These are phyloP conservation scores for Drosophila eohydei DNA, from an alignment of 2,888 invertebrate genomes.

Conservation along the genomic window DNA sequence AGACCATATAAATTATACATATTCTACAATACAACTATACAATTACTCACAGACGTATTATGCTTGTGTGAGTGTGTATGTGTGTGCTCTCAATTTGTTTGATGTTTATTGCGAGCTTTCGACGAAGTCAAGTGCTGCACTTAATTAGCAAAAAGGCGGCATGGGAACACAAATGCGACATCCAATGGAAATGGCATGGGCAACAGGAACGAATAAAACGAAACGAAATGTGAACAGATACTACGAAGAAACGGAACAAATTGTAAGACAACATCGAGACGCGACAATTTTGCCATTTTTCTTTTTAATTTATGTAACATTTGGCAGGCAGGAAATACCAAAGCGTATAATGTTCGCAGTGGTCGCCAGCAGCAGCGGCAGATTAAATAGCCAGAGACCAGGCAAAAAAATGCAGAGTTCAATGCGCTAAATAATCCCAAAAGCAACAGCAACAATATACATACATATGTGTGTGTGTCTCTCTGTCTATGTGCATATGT, in stretches of 20 bases:
- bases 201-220: slow-evolving; percentile 6
- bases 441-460: slow-evolving; percentile 23
- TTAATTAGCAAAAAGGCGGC: slow-evolving; percentile 64
- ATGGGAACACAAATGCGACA: slow-evolving; percentile 43
- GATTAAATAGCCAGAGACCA: slow-evolving; percentile 35
- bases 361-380: slow-evolving; percentile 13
- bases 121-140: slow-evolving; percentile 67
- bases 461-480: slow-evolving; percentile 7
- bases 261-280: slow-evolving; percentile 1
- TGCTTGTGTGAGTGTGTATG: slow-evolving; percentile 8
- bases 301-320: slow-evolving; percentile 47
- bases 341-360: slow-evolving; percentile 42
- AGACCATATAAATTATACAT: slow-evolving; percentile 60
- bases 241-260: slow-evolving; percentile 4
- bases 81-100: slow-evolving; percentile 55
- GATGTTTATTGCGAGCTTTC: slow-evolving; percentile 63
- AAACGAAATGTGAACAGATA: slow-evolving; percentile 24
- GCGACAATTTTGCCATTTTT: slow-evolving; percentile 41
- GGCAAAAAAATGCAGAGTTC: slow-evolving; percentile 50
- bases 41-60: slow-evolving; percentile 2
- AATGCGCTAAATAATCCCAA: slow-evolving; percentile 66
- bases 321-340: slow-evolving; percentile 55
- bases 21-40: slow-evolving; percentile 18
- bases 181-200: slow-evolving; percentile 20
- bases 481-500: background rate